Percentiles rank a stretch among this genome's conserved stretches.
Conservation (phyloP, 23 tunicate species). For the Clavelina lepadiformis region DNA sequence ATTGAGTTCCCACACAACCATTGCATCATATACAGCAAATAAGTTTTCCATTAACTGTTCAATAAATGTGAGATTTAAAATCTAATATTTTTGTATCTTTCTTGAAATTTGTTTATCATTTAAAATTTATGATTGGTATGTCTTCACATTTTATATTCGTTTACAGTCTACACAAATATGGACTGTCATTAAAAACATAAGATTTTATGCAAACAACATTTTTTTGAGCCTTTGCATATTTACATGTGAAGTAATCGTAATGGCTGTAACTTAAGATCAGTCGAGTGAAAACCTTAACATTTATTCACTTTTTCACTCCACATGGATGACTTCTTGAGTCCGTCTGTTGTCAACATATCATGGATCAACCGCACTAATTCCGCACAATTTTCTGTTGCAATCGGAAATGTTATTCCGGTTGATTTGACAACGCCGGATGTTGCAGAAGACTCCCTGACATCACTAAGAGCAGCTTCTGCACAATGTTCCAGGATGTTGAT, state of each 20-base stretch:
- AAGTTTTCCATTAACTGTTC: slow-evolving; percentile 62
- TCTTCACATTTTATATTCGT: too few species aligned
- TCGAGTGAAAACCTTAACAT: too few species aligned
- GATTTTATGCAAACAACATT: too few species aligned
- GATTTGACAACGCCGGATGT: slow-evolving; percentile 8
- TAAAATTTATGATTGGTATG: too few species aligned
- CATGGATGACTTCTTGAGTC: slow-evolving; percentile 17
- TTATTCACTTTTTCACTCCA: slow-evolving; percentile 71
- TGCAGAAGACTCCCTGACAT: slow-evolving; percentile 47
- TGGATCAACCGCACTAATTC: slow-evolving; percentile 53
- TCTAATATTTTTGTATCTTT: not conserved
- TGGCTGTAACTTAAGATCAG: too few species aligned
- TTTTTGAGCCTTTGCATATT: too few species aligned
- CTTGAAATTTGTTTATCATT: too few species aligned
- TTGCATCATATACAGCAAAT: slow-evolving; percentile 63
- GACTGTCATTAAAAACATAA: too few species aligned
- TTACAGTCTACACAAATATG: too few species aligned
- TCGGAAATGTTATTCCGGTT: slow-evolving; percentile 7
- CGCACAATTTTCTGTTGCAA: slow-evolving; percentile 63
- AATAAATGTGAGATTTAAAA: not conserved
- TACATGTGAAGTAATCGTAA: too few species aligned
- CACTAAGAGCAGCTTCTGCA: slow-evolving; percentile 79
- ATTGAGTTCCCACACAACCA: slow-evolving; percentile 61
- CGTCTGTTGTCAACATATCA: slow-evolving; percentile 46
- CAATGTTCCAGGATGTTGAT: slow-evolving; percentile 59